These are phyloP conservation scores for Sussaba pulchella DNA, from an alignment of 2,888 invertebrate species.

Conservation along the genomic window DNA sequence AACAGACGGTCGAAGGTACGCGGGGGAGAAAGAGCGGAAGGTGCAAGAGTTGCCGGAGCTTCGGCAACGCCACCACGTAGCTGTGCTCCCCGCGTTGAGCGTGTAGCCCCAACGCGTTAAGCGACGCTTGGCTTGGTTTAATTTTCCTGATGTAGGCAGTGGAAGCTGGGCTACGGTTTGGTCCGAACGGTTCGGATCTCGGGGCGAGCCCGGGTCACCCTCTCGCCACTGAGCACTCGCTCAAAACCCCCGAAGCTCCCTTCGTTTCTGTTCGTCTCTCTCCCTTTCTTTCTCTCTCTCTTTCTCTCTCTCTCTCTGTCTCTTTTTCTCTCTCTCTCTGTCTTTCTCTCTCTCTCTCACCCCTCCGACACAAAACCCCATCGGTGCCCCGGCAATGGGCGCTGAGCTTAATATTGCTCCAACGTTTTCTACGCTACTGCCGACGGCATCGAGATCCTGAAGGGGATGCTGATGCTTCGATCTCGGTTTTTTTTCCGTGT, in stretches of 20 bases:
- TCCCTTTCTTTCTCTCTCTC: constrained; percentile 39
- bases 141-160: constrained; percentile 84
- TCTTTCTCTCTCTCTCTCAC: no score
- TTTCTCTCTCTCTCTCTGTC: no score
- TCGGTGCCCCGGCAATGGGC: no score
- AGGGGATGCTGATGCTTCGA: no score
- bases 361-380: no score
- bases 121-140: constrained; percentile 84
- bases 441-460: no score
- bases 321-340: no score
- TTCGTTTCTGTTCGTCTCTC: constrained; percentile 68
- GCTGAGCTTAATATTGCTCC: no score
- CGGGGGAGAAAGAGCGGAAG: constrained; percentile 50
- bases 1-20: constrained; percentile 11
- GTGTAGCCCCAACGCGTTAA: constrained; percentile 82
- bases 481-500: no score
- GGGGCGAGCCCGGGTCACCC: constrained; percentile 77
- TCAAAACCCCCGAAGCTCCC: constrained; percentile 70
- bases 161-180: constrained; percentile 79
- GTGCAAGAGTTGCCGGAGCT: constrained; percentile 70
- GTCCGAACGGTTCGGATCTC: constrained; percentile 73
- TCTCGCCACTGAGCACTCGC: constrained; percentile 66
- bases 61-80: constrained; percentile 67
- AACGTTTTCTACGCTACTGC: no score
- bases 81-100: constrained; percentile 63